Conservation (phyloP, 2,888 invertebrate genomes). For the Euzetes globulus region DNA sequence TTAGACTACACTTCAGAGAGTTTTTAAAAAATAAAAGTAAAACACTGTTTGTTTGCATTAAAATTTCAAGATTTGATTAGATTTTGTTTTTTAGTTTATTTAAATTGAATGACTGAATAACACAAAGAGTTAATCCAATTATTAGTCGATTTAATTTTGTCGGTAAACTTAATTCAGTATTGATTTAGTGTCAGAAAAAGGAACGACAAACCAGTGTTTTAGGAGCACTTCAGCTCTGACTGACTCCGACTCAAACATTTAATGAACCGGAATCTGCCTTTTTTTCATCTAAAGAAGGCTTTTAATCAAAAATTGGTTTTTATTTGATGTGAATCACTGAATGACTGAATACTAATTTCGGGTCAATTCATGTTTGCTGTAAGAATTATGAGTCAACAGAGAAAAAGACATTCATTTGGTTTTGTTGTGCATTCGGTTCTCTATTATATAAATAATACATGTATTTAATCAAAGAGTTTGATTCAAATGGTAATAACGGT, state of each 20-base stretch:
- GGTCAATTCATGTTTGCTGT: constrained; percentile 1
- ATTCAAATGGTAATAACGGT: constrained; percentile 19
- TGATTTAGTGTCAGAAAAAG: not conserved
- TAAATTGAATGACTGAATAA: not conserved
- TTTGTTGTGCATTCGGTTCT: not conserved
- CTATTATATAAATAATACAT: constrained; percentile 14
- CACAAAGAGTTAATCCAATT: constrained; percentile 4
- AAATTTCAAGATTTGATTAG: not conserved
- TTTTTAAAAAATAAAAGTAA: not conserved
- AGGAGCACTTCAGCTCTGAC: not conserved
- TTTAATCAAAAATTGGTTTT: constrained; percentile 5
- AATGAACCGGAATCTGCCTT: constrained; percentile 6
- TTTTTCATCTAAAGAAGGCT: constrained; percentile 1
- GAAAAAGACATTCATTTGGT: not conserved
- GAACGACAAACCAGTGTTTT: not conserved
- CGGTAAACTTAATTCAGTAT: constrained; percentile 15
- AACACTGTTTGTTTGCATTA: not conserved
- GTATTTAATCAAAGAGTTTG: constrained; percentile 1
- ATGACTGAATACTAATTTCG: constrained; percentile 20
- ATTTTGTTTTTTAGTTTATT: not conserved
- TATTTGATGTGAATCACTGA: not conserved
- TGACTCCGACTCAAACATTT: constrained; percentile 9
- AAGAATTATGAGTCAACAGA: not conserved
- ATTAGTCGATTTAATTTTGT: constrained; percentile 15
- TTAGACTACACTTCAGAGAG: no score